phyloP scores from a whole-genome alignment of 2,113 vertebrate species.

The Rafetus swinhoei region DNA sequence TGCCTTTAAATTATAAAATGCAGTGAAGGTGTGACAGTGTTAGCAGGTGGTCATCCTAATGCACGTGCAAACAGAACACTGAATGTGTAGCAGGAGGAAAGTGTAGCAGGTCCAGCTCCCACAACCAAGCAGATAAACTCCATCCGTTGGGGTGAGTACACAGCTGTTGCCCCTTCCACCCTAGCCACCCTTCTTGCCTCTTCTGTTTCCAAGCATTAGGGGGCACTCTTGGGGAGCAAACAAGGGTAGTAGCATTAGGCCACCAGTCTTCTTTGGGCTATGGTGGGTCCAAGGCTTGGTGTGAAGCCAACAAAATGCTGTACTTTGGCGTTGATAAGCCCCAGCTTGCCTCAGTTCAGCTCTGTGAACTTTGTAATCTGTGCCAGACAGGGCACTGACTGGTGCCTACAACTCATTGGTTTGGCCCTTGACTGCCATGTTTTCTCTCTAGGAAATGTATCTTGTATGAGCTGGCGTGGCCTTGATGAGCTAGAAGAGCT shows the following conservation, averaged over 20 bases:
- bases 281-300: neutral
- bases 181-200: neutral
- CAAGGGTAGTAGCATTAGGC: neutral
- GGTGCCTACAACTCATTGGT: neutral
- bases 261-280: neutral
- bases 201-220: neutral
- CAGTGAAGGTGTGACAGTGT: too few species aligned
- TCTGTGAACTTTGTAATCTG: neutral
- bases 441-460: neutral
- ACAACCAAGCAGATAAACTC: neutral
- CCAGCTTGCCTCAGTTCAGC: neutral
- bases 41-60: too few species aligned
- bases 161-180: neutral
- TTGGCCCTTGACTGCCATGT: neutral
- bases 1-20: too few species aligned
- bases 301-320: neutral
- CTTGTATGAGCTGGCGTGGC: neutral
- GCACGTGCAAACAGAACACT: neutral
- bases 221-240: neutral
- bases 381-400: neutral
- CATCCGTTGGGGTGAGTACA: neutral
- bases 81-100: neutral
- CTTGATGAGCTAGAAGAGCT: neutral
- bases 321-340: neutral
- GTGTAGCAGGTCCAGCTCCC: neutral